phyloP scores from a whole-genome alignment of 2,888 invertebrate genomes.

The Plagodis dolabraria region DNA sequence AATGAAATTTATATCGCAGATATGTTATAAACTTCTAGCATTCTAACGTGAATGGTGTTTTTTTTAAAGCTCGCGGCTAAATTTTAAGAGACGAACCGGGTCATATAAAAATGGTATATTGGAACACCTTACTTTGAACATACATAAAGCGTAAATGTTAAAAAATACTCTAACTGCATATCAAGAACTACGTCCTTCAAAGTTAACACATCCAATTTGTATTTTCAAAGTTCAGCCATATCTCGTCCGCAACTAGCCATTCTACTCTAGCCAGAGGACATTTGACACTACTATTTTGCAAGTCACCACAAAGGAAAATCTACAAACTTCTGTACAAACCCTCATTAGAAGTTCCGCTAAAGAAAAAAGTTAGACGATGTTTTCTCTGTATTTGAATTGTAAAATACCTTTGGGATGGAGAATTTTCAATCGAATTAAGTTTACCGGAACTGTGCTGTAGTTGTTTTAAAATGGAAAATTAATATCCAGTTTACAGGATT shows the following conservation, averaged over 20 bases:
- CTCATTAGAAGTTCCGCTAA: slow-evolving; percentile 22
- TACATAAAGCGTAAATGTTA: background rate
- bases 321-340: slow-evolving; percentile 28
- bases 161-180: background rate
- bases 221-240: background rate
- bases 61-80: too few species aligned
- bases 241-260: slow-evolving; percentile 4
- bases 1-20: too few species aligned
- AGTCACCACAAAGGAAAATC: slow-evolving; percentile 16
- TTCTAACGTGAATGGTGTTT: too few species aligned
- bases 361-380: slow-evolving; percentile 38
- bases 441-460: slow-evolving; percentile 18
- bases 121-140: too few species aligned
- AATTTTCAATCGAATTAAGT: slow-evolving; percentile 34
- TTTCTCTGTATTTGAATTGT: slow-evolving; percentile 46
- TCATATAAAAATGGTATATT: too few species aligned
- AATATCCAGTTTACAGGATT: too few species aligned
- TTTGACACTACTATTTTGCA: slow-evolving; percentile 12
- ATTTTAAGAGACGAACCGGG: too few species aligned
- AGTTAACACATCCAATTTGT: slow-evolving; percentile 11
- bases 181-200: background rate
- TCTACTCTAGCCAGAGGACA: slow-evolving; percentile 3
- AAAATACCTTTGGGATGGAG: slow-evolving; percentile 32
- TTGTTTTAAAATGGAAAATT: background rate
- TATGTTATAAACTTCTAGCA: too few species aligned